Evolutionary conservation across 2,888 invertebrate species (phyloP), one percentile per base, ranked within the genome.

Genomic region (Mythimna pallens): DNA sequence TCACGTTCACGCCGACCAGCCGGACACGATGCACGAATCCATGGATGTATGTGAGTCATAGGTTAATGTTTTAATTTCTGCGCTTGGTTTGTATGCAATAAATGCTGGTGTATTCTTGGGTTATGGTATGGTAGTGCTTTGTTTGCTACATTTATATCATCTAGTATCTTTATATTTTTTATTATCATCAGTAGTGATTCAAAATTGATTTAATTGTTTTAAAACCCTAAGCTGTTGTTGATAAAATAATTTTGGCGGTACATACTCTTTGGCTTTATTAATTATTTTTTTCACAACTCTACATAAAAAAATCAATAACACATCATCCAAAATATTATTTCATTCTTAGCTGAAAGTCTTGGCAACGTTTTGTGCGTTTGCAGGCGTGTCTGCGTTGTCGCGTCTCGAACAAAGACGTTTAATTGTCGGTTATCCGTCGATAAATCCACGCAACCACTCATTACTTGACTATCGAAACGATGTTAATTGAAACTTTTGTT

Each of bases 401-500:
- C 89, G 77, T 82, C 84, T 78, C 78, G 91, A 94, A 95, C 95
- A 95, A 94, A 94, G 95, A 93, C 92, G 91, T 93, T 94, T 96
- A 96, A 96, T 96, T 95, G 94, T 91, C 87, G 95, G 95, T 93
- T 94, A 92, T 90, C 91, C 89, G 91, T 80, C 93, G 91, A 94
- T 95, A 95, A 95, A 95, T 95, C 94, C 92, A 87, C 87, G 87
- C 87, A 95, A 93, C 96, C 95, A 80, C 91, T 95, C 93, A 96
- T 96, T 96, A 96, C 90, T 86, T 86, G 89, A 91, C 92, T 92
- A 94, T 94, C 93, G 92, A 91, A 92, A 93, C 92, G 93, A 95
- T 93, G 93, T 95, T 96, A 96, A 96, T 96, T 96, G 96, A 96
- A 95, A 93, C 89, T 89, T 89, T 89, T 86, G 90, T 89, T 92